Conservation (phyloP, 2,888 invertebrate species). For the Epinotia brunnichana region DNA sequence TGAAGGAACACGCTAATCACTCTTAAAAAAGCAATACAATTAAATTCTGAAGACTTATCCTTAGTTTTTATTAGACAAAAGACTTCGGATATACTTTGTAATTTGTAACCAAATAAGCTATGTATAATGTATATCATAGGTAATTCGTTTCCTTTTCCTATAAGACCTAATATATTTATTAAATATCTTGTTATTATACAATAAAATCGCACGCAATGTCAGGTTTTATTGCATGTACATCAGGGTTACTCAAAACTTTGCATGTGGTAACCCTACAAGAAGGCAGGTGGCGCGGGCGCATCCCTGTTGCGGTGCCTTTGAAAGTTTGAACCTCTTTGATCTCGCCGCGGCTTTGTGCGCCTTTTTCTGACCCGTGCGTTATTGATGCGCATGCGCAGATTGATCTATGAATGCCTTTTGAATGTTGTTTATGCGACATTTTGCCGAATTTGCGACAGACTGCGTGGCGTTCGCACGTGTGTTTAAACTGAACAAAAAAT, state of each 20-base stretch:
- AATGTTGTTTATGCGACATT: slow-evolving; percentile 39
- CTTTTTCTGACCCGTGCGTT: slow-evolving; percentile 64
- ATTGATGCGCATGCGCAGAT: slow-evolving; percentile 63
- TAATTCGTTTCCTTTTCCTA: too few species aligned
- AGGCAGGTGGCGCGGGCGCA: slow-evolving; percentile 77
- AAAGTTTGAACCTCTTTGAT: slow-evolving; percentile 72
- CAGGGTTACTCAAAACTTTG: background rate
- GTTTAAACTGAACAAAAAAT: background rate
- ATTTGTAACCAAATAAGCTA: too few species aligned
- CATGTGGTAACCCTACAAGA: background rate
- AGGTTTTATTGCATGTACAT: background rate
- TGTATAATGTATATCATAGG: too few species aligned
- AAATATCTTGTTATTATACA: too few species aligned
- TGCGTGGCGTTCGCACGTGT: slow-evolving; percentile 50
- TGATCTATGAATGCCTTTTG: slow-evolving; percentile 65
- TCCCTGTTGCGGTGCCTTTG: slow-evolving; percentile 71
- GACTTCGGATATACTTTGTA: too few species aligned
- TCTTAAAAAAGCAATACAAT: too few species aligned
- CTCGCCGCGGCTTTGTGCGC: slow-evolving; percentile 76
- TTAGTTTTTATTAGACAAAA: too few species aligned
- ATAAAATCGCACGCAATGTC: too few species aligned
- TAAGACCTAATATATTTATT: too few species aligned
- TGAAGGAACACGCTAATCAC: background rate
- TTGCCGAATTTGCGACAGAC: slow-evolving; percentile 47
- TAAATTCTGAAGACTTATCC: too few species aligned